These are phyloP conservation scores for Mastomys coucha DNA, from an alignment of 2,113 vertebrate genomes.

Conservation along the genomic window DNA sequence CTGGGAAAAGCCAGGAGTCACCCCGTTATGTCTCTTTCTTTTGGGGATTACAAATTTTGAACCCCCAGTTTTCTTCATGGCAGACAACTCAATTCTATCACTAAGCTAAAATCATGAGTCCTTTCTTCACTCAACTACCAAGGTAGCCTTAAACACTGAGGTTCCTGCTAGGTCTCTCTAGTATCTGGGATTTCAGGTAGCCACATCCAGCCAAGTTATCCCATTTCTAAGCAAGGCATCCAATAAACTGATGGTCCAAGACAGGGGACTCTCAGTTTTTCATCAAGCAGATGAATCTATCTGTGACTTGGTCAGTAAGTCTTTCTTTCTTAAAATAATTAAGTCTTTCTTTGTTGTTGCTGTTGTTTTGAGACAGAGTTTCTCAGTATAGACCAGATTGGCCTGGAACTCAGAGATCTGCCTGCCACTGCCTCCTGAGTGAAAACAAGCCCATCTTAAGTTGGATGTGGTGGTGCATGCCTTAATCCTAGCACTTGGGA, in stretches of 20 bases:
- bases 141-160: background rate
- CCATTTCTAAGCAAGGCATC: conserved; percentile 21
- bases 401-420: background rate
- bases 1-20: background rate
- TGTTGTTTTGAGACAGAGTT: background rate
- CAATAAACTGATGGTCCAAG: background rate
- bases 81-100: background rate
- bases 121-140: background rate
- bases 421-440: background rate
- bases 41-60: background rate
- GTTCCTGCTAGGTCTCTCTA: background rate
- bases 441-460: background rate
- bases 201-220: background rate
- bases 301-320: background rate
- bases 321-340: conserved; percentile 17
- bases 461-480: background rate
- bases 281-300: background rate
- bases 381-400: background rate
- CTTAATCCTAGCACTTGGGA: background rate
- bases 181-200: background rate
- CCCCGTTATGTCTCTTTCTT: background rate
- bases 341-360: background rate
- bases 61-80: background rate
- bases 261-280: background rate
- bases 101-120: background rate